These are phyloP conservation scores for Bergia sp. DNA, from an alignment of 92 coral and sea anemone species.

Conservation along the genomic window DNA sequence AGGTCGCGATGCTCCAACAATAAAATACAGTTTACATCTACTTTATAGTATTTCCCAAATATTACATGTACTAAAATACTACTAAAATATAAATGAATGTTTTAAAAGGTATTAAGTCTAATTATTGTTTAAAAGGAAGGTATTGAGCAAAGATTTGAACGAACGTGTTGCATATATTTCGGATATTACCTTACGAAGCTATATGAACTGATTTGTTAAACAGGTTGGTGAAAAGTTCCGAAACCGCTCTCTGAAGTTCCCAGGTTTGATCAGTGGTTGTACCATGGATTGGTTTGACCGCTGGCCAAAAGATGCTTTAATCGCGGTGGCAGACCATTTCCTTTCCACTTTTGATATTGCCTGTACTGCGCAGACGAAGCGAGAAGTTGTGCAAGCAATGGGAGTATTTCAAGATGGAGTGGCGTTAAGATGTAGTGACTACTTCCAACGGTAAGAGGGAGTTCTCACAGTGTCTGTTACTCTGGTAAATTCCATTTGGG, in stretches of 20 bases:
- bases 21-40: too few species aligned
- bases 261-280: slow-evolving; percentile 97
- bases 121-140: too few species aligned
- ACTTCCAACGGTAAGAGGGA: slow-evolving; percentile 82
- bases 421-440: slow-evolving; percentile 85
- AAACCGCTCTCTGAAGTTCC: slow-evolving; percentile 94
- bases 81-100: too few species aligned
- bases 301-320: slow-evolving; percentile 99
- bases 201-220: not conserved
- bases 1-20: too few species aligned
- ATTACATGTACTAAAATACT: too few species aligned
- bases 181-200: not conserved
- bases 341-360: slow-evolving; percentile 84
- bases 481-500: too few species aligned
- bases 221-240: slow-evolving; percentile 99
- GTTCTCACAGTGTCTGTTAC: not conserved
- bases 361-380: slow-evolving; percentile 77
- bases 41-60: too few species aligned
- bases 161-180: not conserved
- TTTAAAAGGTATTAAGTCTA: too few species aligned
- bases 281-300: slow-evolving; percentile 99
- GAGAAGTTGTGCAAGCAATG: slow-evolving; percentile 90
- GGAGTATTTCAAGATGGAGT: slow-evolving; percentile 98
- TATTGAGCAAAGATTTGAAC: not conserved
- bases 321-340: slow-evolving; percentile 96